These are phyloP conservation scores for Erebia epiphron DNA, from an alignment of 2,888 invertebrate species.

Conservation along the genomic window DNA sequence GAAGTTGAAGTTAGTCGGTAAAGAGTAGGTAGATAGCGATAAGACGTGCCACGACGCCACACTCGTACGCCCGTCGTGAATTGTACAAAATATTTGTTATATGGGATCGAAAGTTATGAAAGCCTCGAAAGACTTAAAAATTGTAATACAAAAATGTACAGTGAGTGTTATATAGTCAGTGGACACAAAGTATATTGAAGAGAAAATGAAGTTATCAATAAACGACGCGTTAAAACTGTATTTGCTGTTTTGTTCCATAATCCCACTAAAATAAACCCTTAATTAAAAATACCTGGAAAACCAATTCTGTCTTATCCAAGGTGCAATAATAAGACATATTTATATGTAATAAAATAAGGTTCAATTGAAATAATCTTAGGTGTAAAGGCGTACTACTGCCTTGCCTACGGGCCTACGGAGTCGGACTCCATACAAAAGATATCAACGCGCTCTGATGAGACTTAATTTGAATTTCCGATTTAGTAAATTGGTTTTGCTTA, in stretches of 20 bases:
- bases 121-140: conserved; percentile 80
- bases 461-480: background rate
- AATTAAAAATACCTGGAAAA: background rate
- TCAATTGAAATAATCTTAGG: background rate
- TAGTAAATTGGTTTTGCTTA: background rate
- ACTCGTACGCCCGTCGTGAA: conserved; percentile 75
- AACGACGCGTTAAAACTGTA: conserved; percentile 80
- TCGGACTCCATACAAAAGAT: conserved; percentile 49
- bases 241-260: conserved; percentile 72
- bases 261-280: conserved; percentile 48
- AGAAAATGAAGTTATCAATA: conserved; percentile 81
- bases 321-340: background rate
- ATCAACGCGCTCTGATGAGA: conserved; percentile 49
- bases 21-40: conserved; percentile 72
- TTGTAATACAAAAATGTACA: conserved; percentile 83
- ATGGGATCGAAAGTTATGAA: conserved; percentile 76
- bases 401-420: background rate
- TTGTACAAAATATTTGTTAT: conserved; percentile 83
- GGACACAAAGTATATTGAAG: conserved; percentile 83
- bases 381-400: no score
- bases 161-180: conserved; percentile 84
- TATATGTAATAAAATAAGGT: background rate
- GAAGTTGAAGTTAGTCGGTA: conserved; percentile 72
- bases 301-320: background rate
- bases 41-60: conserved; percentile 79